Evolutionary conservation across 64 coral and sea anemone genomes (phyloP), one percentile per base, ranked within the genome.

Genomic region (Catalaphyllia jardinei): DNA sequence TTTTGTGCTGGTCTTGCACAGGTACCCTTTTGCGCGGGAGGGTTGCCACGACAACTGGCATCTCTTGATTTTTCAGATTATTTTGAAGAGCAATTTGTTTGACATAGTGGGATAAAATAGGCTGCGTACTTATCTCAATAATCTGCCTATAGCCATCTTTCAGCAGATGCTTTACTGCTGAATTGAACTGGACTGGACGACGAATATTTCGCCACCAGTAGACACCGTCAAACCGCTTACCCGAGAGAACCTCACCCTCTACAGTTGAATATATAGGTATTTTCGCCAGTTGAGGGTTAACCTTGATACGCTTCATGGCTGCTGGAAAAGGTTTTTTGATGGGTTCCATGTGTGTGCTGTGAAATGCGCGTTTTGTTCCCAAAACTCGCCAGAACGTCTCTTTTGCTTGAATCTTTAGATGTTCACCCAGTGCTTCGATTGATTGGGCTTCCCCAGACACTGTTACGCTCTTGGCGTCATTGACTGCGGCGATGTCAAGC

Each of bases 151-250:
- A 93, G 19, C 91, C 94, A 59, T 93, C 91, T 13, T 60, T 9
- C 11, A 93, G 50, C 33, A 75, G 52, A n/a, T 73, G 27, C 38
- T 79, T 87, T 52, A 87, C 74, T 4, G 94, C 90, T 80, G 60
- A 17, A 19, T 86, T 27, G 49, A 96, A 96, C 27, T 72, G 59
- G 6, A 93, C 94, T 69, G 90, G 87, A 67, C 80, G 60, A 28
- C 94, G 90, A 20, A 96, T 85, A 50, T 96, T 96, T 18, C 72
- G 54, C 94, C 94, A 96, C 94, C 90, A 96, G 74, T 96, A 92
- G 29, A 71, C 19, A 19, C 12, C 2, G 28, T 86, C 60, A 29
- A 96, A 67, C 17, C 72, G 10, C 52, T 64, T 29, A 27, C 83
- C 88, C 11, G 69, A 67, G 31, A 93, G 29, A 39, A 54, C 28